Evolutionary conservation across 2,888 invertebrate species (phyloP).

Genomic region (Andrena hattorfiana): DNA sequence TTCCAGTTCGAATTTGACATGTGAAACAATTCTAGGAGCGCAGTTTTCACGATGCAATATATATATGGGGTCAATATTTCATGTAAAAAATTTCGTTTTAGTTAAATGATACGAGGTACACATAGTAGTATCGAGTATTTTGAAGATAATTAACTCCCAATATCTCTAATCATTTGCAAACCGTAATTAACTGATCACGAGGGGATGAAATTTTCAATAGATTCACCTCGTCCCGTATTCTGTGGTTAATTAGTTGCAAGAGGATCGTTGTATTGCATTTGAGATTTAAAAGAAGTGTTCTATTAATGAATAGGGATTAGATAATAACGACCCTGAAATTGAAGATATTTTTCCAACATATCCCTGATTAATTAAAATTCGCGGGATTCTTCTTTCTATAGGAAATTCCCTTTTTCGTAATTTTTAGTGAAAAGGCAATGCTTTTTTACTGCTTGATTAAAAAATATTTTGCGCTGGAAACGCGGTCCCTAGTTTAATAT

Average conservation of each 20-base stretch:
- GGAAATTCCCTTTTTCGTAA: neutral
- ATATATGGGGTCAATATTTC: neutral
- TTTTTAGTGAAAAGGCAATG: neutral
- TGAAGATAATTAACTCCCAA: neutral
- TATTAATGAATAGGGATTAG: neutral
- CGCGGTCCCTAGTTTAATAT: neutral
- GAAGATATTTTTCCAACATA: neutral
- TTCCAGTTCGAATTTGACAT: slow-evolving; percentile 12
- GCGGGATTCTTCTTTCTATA: too few relatives aligned
- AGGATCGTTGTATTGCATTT: too few relatives aligned
- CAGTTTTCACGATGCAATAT: neutral
- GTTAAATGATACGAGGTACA: neutral
- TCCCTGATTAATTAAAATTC: neutral
- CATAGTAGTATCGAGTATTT: neutral
- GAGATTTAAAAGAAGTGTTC: too few relatives aligned
- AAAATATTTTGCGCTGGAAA: neutral
- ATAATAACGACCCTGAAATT: neutral
- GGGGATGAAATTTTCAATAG: neutral
- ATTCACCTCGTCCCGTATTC: neutral
- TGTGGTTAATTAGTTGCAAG: neutral
- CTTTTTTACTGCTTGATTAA: neutral
- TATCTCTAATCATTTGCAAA: neutral
- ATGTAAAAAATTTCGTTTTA: neutral
- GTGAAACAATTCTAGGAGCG: neutral
- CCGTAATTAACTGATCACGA: neutral